Conservation (phyloP, 2,888 invertebrate genomes). For the Ceriagrion tenellum region DNA sequence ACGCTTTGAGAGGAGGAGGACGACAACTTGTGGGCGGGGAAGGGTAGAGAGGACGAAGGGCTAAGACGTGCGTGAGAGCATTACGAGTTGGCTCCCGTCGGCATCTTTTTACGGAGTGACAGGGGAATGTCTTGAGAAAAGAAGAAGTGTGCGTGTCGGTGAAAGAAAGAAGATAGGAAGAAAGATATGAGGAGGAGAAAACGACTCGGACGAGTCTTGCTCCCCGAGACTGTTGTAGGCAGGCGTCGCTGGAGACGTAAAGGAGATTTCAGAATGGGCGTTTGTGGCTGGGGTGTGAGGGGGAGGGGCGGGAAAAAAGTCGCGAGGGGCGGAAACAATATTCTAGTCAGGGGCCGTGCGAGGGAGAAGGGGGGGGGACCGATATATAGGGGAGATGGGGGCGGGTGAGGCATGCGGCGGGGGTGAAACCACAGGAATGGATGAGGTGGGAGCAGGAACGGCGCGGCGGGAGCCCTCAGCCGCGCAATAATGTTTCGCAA, state of each 20-base stretch:
- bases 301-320: neutral
- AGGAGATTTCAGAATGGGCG: neutral
- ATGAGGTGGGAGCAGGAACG: neutral
- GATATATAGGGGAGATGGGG: too few species aligned
- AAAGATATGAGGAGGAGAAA: too few species aligned
- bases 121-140: neutral
- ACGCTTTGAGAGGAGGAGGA: neutral
- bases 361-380: too few species aligned
- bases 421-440: neutral
- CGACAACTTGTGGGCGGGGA: neutral
- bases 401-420: neutral
- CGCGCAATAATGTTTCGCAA: constrained; percentile 47
- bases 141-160: neutral
- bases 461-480: neutral
- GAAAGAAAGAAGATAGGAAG: too few species aligned
- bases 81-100: neutral
- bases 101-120: constrained; percentile 51
- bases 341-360: too few species aligned
- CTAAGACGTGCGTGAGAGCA: neutral
- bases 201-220: neutral
- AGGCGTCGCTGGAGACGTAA: neutral
- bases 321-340: neutral
- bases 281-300: neutral
- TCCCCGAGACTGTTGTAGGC: neutral
- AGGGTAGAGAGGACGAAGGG: neutral